Evolutionary conservation across 1,140 invertebrate genomes (phyloP), one percentile per base, ranked within the genome.

Genomic region (Habropoda laboriosa): DNA sequence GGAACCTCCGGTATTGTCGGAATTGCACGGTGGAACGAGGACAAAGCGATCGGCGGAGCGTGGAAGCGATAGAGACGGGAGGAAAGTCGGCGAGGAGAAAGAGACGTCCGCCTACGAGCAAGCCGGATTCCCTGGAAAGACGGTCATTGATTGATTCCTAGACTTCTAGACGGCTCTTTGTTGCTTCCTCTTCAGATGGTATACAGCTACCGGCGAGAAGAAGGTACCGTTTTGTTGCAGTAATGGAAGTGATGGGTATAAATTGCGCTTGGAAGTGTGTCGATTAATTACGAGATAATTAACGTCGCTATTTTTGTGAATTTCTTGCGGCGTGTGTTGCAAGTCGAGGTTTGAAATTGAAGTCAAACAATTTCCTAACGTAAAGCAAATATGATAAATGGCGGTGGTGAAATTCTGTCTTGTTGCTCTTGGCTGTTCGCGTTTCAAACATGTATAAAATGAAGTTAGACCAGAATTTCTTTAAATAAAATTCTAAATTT

Each of bases 111-210:
- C 73, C 83, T 83, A 85, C 83, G 80, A 79, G 71, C 38, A 30
- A 61, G 7, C 55, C 38, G 49, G 42, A 83, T 83, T 83, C 71
- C 81, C 18, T 24, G 73, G 67, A 85, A 85, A 75, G 81, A 72
- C 45, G 76, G 60, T 83, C 78, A 70, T 74, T 83, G 73, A 85
- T 85, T 72, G 71, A 80, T 85, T 85, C 81, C 60, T 73, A 77
- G 77, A 72, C 45, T 79, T 76, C 13, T 60, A 79, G 68, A 74
- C 57, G 74, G 38, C 79, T 79, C 61, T 67, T 60, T 60, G 51
- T 42, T 24, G 47, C 49, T 60, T 64, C 21, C 16, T 47, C 55
- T 21, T 7, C 63, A 6, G 49, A n/a, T 13, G 13, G 51, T 35
- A 58, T 27, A 53, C 45, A 49, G 67, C 35, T 57, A 49, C 24